These are phyloP conservation scores for Lottia gigantea DNA, from an alignment of 2,888 invertebrate species.

Conservation along the genomic window DNA sequence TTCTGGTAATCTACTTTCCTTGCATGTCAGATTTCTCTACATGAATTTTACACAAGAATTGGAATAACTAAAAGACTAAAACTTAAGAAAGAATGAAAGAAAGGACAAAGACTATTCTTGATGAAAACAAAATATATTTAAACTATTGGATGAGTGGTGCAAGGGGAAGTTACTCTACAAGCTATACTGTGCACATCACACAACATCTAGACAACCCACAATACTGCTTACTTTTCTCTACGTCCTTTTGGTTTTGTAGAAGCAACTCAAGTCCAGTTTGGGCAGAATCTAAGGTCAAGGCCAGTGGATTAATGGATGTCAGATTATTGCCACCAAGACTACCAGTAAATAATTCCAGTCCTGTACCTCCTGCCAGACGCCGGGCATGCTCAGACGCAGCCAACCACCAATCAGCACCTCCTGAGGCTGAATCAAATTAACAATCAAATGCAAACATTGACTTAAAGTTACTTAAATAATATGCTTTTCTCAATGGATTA, in stretches of 20 bases:
- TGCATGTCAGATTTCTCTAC: too few species aligned
- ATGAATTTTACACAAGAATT: too few species aligned
- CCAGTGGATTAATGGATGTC: slow-evolving; percentile 25
- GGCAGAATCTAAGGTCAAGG: slow-evolving; percentile 16
- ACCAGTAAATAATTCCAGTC: slow-evolving; percentile 27
- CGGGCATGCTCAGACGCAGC: slow-evolving; percentile 49
- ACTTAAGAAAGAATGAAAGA: background rate
- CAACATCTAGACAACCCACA: slow-evolving; percentile 3
- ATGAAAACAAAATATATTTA: too few species aligned
- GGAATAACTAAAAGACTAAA: too few species aligned
- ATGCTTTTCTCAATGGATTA: too few species aligned
- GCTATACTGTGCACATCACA: too few species aligned
- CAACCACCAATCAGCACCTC: slow-evolving; percentile 57
- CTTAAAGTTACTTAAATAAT: too few species aligned
- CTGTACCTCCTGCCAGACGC: slow-evolving; percentile 29
- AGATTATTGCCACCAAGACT: slow-evolving; percentile 25
- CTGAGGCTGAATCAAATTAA: slow-evolving; percentile 26
- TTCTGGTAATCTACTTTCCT: too few species aligned
- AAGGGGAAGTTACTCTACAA: too few species aligned
- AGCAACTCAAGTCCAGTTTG: slow-evolving; percentile 29
- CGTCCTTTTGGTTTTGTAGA: slow-evolving; percentile 23
- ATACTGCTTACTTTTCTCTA: slow-evolving; percentile 28
- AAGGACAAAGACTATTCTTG: background rate
- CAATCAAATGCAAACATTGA: too few species aligned
- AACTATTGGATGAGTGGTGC: too few species aligned